phyloP scores from a whole-genome alignment of 2,113 vertebrate species.

The Orycteropus afer region DNA sequence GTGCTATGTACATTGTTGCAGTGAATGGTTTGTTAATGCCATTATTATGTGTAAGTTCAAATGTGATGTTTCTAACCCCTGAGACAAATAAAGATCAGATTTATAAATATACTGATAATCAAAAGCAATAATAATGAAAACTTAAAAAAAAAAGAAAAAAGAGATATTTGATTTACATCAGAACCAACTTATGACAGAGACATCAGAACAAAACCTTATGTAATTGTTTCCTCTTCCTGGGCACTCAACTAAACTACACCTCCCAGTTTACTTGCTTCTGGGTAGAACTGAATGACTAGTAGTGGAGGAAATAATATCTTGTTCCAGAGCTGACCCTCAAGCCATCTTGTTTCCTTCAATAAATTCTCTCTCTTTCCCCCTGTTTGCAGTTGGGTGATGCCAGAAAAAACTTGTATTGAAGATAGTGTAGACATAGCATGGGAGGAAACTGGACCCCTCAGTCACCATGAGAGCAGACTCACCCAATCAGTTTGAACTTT shows the following conservation, averaged over 20 bases:
- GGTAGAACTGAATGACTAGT: no score
- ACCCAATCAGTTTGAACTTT: background rate
- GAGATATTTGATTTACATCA: background rate
- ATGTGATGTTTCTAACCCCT: background rate
- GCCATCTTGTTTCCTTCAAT: background rate
- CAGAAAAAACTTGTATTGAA: background rate
- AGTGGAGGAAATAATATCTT: background rate
- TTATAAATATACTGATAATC: background rate
- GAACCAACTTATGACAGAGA: background rate
- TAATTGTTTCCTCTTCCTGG: constrained; percentile 15
- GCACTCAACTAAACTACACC: background rate
- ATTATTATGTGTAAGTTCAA: background rate
- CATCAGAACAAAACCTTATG: background rate
- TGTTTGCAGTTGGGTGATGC: background rate
- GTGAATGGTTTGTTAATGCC: background rate
- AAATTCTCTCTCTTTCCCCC: background rate
- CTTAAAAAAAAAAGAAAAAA: background rate
- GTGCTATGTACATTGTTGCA: background rate
- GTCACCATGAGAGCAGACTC: background rate
- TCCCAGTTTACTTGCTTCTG: background rate
- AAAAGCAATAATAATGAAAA: background rate
- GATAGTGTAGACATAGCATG: background rate
- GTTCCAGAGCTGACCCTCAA: background rate
- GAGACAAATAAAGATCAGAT: background rate
- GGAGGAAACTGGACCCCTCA: background rate